Evolutionary conservation across 2,888 invertebrate genomes (phyloP).

Genomic region (Dermolepida albohirtum): DNA sequence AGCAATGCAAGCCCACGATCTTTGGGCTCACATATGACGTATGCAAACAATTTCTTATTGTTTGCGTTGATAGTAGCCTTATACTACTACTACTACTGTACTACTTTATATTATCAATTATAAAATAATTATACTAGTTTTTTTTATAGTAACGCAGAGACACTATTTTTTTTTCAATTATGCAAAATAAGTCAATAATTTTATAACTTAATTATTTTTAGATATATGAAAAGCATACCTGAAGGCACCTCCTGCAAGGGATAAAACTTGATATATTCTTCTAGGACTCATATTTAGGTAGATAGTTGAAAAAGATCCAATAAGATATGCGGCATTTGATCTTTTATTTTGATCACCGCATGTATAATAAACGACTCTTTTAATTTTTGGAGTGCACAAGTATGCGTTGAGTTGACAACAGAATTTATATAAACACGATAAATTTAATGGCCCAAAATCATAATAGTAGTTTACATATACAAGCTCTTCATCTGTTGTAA

Average conservation of each 20-base stretch:
- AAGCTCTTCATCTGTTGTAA: constrained; percentile 82
- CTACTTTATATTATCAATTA: no score
- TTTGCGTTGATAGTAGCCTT: no score
- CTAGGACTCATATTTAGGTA: constrained; percentile 78
- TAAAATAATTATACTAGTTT: no score
- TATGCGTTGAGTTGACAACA: constrained; percentile 82
- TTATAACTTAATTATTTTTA: neutral
- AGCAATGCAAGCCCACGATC: no score
- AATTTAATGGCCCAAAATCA: constrained; percentile 91
- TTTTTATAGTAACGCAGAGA: no score
- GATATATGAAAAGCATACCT: constrained; percentile 53
- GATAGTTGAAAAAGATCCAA: constrained; percentile 83
- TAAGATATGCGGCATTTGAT: constrained; percentile 88
- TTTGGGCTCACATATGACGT: no score
- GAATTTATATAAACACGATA: constrained; percentile 87
- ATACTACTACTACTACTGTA: no score
- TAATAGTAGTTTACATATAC: constrained; percentile 87
- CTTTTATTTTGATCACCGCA: constrained; percentile 79
- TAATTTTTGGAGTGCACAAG: constrained; percentile 73
- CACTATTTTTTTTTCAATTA: no score
- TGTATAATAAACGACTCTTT: constrained; percentile 85
- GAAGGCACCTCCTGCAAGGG: constrained; percentile 67
- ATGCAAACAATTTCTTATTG: no score
- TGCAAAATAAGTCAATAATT: no score
- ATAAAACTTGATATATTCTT: constrained; percentile 74